Conservation (phyloP, 1,140 invertebrate species). For the Globodera ellingtonae region DNA sequence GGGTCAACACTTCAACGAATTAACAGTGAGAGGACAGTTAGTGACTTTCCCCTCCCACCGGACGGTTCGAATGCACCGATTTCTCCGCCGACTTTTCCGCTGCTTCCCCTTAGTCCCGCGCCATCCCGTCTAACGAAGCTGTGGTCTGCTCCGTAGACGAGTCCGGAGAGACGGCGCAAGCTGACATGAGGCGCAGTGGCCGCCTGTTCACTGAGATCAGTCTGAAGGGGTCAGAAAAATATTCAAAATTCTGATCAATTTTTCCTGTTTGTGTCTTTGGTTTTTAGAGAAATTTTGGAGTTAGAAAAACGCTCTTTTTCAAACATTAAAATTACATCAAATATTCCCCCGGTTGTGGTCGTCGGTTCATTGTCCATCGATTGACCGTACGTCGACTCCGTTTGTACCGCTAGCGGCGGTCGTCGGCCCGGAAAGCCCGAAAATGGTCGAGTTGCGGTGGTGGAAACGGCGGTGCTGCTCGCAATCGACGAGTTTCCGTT, state of each 20-base stretch:
- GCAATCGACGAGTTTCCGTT: neutral
- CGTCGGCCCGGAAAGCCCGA: constrained; percentile 15
- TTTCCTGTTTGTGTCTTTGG: neutral
- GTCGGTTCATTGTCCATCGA: neutral
- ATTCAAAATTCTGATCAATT: neutral
- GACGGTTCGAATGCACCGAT: neutral
- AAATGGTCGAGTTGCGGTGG: constrained; percentile 21
- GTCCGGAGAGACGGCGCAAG: constrained; percentile 26
- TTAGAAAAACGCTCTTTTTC: too few species aligned
- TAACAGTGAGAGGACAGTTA: neutral
- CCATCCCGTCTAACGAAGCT: neutral
- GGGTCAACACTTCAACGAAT: too few species aligned
- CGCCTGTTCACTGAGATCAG: constrained; percentile 39
- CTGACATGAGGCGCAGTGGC: constrained; percentile 32
- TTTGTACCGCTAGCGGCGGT: neutral
- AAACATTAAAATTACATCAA: neutral
- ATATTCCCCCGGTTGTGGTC: neutral
- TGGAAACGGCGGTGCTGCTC: neutral
- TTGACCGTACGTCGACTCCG: constrained; percentile 1
- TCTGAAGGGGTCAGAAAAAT: constrained; percentile 11
- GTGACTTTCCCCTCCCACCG: neutral
- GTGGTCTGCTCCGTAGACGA: constrained; percentile 13
- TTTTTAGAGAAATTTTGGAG: too few species aligned
- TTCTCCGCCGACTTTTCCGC: constrained; percentile 7
- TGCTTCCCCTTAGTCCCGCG: neutral